Evolutionary conservation across 2,888 invertebrate genomes (phyloP).

Genomic region (Aphidoletes aphidimyza): DNA sequence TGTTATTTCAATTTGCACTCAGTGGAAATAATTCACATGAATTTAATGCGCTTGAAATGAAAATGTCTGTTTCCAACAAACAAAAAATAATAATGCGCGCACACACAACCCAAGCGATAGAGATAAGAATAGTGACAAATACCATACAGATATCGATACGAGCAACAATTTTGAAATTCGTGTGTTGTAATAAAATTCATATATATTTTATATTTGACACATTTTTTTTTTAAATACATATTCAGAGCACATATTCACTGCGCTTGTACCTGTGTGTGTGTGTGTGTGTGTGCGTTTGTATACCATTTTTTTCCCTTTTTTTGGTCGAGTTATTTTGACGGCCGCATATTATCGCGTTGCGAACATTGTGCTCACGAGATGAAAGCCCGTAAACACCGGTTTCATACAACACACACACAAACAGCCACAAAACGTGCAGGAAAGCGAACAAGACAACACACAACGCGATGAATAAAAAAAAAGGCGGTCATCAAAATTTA

Average conservation of each 20-base stretch:
- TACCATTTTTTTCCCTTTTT: conserved; percentile 53
- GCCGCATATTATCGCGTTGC: conserved; percentile 37
- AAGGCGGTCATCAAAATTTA: conserved; percentile 12
- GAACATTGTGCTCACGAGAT: conserved; percentile 29
- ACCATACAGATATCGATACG: conserved; percentile 17
- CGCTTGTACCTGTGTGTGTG: conserved; percentile 41
- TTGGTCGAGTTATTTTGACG: conserved; percentile 13
- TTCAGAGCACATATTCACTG: conserved; percentile 19
- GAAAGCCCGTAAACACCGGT: conserved; percentile 22
- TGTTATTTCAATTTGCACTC: conserved; percentile 45
- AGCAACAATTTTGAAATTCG: conserved; percentile 50
- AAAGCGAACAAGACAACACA: conserved; percentile 13
- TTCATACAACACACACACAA: not conserved
- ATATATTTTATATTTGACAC: conserved; percentile 51
- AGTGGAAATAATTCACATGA: conserved; percentile 24
- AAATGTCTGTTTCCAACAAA: conserved; percentile 12
- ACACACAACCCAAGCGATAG: too few relatives aligned
- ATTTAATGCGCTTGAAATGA: conserved; percentile 32
- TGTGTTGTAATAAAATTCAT: conserved; percentile 32
- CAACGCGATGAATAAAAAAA: conserved; percentile 30
- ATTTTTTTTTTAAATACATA: conserved; percentile 33
- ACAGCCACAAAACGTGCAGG: not conserved
- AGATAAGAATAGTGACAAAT: conserved; percentile 51
- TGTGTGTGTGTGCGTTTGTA: conserved; percentile 50
- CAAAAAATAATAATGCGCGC: too few relatives aligned